phyloP scores from a whole-genome alignment of 2,113 vertebrate species.

The Malurus melanocephalus region DNA sequence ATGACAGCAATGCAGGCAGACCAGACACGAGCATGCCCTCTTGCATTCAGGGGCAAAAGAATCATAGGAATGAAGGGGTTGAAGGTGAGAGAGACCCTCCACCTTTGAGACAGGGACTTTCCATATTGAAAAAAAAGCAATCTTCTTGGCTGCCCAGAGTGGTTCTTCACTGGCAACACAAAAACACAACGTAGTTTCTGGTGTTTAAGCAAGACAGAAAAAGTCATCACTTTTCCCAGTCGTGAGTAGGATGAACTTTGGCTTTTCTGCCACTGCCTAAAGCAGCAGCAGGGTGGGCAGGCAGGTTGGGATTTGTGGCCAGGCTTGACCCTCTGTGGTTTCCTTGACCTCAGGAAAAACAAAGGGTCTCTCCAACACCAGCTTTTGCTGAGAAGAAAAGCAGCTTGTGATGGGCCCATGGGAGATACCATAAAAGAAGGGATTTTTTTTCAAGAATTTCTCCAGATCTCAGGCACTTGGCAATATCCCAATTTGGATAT shows the following conservation, averaged over 20 bases:
- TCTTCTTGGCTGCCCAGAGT: not conserved
- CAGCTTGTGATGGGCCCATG: not conserved
- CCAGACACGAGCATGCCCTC: not conserved
- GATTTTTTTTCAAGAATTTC: not conserved
- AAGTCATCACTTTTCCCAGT: not conserved
- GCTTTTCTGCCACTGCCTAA: not conserved
- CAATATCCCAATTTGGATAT: not conserved
- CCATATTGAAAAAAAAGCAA: not conserved
- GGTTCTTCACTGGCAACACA: not conserved
- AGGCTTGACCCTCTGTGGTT: not conserved
- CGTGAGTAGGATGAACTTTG: not conserved
- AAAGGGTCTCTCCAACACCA: not conserved
- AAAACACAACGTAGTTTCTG: not conserved
- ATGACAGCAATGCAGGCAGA: not conserved
- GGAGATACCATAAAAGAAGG: not conserved
- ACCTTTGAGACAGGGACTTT: not conserved
- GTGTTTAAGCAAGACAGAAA: not conserved
- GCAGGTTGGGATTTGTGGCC: not conserved
- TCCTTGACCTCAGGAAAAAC: not conserved
- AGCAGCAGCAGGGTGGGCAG: not conserved
- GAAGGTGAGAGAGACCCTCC: not conserved
- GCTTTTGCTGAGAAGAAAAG: not conserved
- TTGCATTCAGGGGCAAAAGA: not conserved
- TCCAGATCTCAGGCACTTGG: not conserved
- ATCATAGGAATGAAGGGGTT: not conserved